A percentile compares a stretch with the other conserved stretches of the same genome.
Conservation (phyloP, 1,140 invertebrate species). For the Drosophila seguyi region DNA sequence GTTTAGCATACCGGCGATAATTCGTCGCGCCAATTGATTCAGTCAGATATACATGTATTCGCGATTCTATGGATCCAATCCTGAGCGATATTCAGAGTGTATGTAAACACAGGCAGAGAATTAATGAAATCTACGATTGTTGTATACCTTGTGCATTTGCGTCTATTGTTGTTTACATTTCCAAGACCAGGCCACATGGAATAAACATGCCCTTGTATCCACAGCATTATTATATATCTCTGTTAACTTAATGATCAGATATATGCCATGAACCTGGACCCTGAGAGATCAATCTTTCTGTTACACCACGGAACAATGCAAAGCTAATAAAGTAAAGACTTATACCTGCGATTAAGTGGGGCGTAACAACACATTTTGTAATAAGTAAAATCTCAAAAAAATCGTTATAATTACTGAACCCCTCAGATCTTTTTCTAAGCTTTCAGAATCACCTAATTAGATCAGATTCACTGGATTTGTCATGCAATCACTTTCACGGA, state of each 20-base stretch:
- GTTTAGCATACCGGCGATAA: constrained; percentile 65
- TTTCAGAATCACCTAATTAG: neutral
- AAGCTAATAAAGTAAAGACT: constrained; percentile 7
- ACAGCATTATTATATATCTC: constrained; percentile 13
- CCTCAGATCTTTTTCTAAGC: neutral
- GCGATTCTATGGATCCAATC: constrained; percentile 19
- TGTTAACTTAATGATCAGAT: constrained; percentile 3
- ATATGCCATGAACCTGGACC: neutral
- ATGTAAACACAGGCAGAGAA: constrained; percentile 57
- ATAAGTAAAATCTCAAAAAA: neutral
- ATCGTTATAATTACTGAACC: no score
- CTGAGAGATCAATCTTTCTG: neutral
- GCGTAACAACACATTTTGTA: neutral
- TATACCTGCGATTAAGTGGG: neutral
- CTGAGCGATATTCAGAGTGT: constrained; percentile 30
- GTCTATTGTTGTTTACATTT: constrained; percentile 53
- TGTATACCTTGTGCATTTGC: constrained; percentile 49
- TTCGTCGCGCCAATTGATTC: constrained; percentile 64
- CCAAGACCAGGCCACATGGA: constrained; percentile 21
- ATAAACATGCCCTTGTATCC: constrained; percentile 37
- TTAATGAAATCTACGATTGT: constrained; percentile 62
- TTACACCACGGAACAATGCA: neutral
- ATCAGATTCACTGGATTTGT: neutral
- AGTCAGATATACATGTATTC: neutral
- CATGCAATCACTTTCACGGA: constrained; percentile 28